Evolutionary conservation across 2,797 vertebrate genomes (phyloP).

Genomic region (Nannoperca australis): DNA sequence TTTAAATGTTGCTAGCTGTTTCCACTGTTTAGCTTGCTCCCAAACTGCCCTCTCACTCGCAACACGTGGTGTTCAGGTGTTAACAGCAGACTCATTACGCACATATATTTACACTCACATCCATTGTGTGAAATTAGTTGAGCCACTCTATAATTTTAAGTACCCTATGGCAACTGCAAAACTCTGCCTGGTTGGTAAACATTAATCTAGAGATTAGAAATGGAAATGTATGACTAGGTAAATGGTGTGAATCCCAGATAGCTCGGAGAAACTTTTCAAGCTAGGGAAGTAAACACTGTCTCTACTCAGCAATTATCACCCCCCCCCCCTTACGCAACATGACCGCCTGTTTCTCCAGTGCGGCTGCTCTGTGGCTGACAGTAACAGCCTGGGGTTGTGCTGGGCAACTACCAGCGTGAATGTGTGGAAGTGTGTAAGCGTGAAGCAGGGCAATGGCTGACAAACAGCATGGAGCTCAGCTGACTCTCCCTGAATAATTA

Average conservation of each 20-base stretch:
- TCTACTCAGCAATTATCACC: background rate
- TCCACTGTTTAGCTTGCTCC: background rate
- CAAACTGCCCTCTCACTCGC: background rate
- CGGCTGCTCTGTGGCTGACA: slow-evolving; percentile 33
- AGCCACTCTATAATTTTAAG: background rate
- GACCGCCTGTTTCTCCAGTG: slow-evolving; percentile 9
- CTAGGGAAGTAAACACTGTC: slow-evolving; percentile 17
- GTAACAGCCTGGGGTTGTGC: slow-evolving; percentile 34
- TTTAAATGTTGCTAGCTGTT: background rate
- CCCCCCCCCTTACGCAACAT: slow-evolving; percentile 2
- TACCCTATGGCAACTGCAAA: background rate
- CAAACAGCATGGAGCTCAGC: slow-evolving; percentile 61
- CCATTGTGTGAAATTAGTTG: background rate
- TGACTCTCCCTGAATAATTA: slow-evolving; percentile 71
- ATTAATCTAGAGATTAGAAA: background rate
- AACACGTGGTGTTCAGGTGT: background rate
- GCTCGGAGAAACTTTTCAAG: slow-evolving; percentile 15
- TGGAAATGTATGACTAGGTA: background rate
- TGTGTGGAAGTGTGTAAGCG: slow-evolving; percentile 47
- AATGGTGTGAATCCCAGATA: slow-evolving; percentile 24
- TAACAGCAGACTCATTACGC: background rate
- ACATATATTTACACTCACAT: slow-evolving; percentile 4
- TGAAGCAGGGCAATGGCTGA: slow-evolving; percentile 51
- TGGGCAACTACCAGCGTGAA: slow-evolving; percentile 36
- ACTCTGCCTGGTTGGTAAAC: background rate